These are phyloP conservation scores for Biston betularia DNA, from an alignment of 2,888 invertebrate genomes.

Conservation along the genomic window DNA sequence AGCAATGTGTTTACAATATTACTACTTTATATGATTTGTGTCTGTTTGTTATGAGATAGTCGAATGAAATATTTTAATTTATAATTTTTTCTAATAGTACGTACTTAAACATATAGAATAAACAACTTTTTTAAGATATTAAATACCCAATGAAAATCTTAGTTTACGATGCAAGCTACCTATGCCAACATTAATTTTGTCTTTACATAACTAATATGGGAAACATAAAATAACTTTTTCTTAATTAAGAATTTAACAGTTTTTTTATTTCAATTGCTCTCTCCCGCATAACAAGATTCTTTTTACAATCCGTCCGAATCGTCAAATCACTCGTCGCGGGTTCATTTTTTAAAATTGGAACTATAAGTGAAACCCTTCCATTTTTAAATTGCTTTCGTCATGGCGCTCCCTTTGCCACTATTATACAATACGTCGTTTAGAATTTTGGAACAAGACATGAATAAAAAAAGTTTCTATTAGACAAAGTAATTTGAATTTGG, in stretches of 20 bases:
- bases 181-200: too few species aligned
- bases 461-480: constrained; percentile 51
- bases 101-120: not conserved
- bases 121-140: too few species aligned
- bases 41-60: constrained; percentile 5
- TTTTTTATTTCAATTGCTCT: constrained; percentile 49
- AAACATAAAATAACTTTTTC: too few species aligned
- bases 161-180: too few species aligned
- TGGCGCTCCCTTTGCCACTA: constrained; percentile 78
- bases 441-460: constrained; percentile 48
- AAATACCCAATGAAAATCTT: too few species aligned
- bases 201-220: too few species aligned
- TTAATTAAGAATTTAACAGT: not conserved
- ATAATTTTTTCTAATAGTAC: not conserved
- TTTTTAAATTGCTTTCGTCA: constrained; percentile 84
- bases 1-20: constrained; percentile 28
- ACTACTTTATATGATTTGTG: constrained; percentile 3
- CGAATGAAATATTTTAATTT: not conserved
- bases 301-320: constrained; percentile 79
- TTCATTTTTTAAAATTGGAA: constrained; percentile 83
- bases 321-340: constrained; percentile 81
- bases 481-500: constrained; percentile 57
- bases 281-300: constrained; percentile 69
- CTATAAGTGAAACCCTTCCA: constrained; percentile 82
- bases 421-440: constrained; percentile 63